Base-by-base conservation (phyloP, 2,888 invertebrate species). In the Phorcus lineatus region DNA sequence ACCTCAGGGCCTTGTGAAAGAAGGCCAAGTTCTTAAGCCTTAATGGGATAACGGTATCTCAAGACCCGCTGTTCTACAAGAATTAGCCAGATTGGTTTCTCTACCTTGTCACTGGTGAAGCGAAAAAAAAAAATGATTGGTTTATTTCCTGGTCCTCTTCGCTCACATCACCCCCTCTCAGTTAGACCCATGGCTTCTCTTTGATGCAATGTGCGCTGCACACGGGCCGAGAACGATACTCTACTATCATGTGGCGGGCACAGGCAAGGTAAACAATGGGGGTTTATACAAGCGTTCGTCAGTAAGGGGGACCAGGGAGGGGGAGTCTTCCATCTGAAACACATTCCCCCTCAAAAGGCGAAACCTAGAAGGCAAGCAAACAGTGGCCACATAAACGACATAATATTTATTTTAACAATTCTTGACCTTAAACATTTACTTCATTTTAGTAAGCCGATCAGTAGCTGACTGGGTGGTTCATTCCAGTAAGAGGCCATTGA, bases 361-460 rank as follows among this genome's bases (percentile, higher is more conserved):
- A 74, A 76, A 55, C 53, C 54, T 54, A 54, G 67, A 78, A 82
- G 74, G 77, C 78, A 82, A 84, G 83, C 83, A 84, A 84, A 84
- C 82, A 82, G 9, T 76, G 74, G 13, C 16, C 78, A 66, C 55
- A 79, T 82, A 82, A 82, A 79, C 82, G 83, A 80, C 85, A 85
- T 85, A 82, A 83, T 83, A 83, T 85, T 85, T 85, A 82, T 83
- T 85, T 81, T 81, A 83, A 83, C 85, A 82, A 83, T 81, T 81
- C 78, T 79, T 85, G 83, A 85, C 85, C 85, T 85, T 85, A 85
- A 83, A 85, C 85, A 85, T 79, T 80, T 78, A 80, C 75, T 80
- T 77, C 66, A 24, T 78, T 76, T 77, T 74, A 74, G 78, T 79
- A 70, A 79, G 79, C 77, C 74, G 81, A 74, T 57, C 70, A 78